Percentiles rank a stretch among this genome's conserved stretches.
phyloP scores from a whole-genome alignment of 2,888 invertebrate species.

The Papilio protenor region DNA sequence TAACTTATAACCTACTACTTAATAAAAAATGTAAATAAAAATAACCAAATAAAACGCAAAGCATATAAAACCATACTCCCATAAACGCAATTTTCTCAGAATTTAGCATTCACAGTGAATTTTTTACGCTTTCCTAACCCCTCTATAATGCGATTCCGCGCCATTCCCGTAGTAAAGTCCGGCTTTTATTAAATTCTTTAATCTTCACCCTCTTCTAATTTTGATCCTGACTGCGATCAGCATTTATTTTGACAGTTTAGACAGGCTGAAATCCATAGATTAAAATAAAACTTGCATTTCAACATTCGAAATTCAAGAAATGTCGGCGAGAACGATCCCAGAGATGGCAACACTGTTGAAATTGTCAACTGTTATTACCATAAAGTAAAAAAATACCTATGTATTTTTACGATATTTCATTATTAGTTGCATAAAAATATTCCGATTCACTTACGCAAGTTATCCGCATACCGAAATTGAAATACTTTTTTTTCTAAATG shows the following conservation, averaged over 20 bases:
- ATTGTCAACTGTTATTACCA: conserved; percentile 8
- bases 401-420: not conserved
- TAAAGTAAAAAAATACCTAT: not conserved
- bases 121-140: conserved; percentile 34
- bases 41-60: not conserved
- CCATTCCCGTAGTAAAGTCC: conserved; percentile 29
- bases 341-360: conserved; percentile 29
- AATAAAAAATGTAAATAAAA: no score
- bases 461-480: not conserved
- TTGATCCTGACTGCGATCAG: not conserved
- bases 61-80: not conserved
- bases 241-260: not conserved
- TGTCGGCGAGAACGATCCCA: conserved; percentile 33
- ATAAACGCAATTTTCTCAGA: conserved; percentile 13
- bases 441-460: not conserved
- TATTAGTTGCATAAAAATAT: not conserved
- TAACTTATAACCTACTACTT: not conserved
- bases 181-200: conserved; percentile 48
- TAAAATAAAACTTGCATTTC: not conserved
- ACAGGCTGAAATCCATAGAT: not conserved
- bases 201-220: conserved; percentile 31
- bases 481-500: conserved; percentile 6
- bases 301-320: conserved; percentile 6
- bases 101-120: conserved; percentile 18
- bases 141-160: conserved; percentile 29